Conservation (phyloP, 2,113 vertebrate genomes). For the Eleginops maclovinus region DNA sequence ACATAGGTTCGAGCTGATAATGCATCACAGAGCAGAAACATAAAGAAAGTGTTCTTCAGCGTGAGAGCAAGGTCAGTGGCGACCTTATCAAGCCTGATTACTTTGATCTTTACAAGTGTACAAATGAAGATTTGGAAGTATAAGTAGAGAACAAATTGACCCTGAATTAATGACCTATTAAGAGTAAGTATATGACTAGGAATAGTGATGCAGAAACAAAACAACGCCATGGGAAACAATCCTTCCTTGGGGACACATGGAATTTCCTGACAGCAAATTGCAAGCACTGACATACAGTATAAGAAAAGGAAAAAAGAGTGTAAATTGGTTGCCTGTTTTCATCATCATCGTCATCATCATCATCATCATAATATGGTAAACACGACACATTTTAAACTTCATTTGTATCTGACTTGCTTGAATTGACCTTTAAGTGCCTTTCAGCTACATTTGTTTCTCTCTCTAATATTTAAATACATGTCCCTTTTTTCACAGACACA, state of each 20-base stretch:
- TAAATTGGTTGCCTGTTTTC: background rate
- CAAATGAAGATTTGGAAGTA: background rate
- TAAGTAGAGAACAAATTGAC: constrained; percentile 4
- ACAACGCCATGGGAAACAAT: background rate
- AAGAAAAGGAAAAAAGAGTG: background rate
- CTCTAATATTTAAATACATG: background rate
- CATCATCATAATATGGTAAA: too few relatives aligned
- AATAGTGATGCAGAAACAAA: background rate
- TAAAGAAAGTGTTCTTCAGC: too few relatives aligned
- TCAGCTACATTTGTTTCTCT: background rate
- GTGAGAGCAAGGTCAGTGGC: background rate
- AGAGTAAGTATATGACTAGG: background rate
- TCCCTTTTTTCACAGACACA: background rate
- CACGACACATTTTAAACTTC: too few relatives aligned
- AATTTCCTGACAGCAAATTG: background rate
- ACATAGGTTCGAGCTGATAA: background rate
- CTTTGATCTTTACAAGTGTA: constrained; percentile 47
- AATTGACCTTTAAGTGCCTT: too few relatives aligned
- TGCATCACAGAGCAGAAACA: constrained; percentile 8
- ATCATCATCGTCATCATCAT: too few relatives aligned
- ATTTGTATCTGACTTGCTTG: too few relatives aligned
- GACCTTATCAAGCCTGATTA: constrained; percentile 44
- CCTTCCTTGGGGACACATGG: background rate
- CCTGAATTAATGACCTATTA: constrained; percentile 20
- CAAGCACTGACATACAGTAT: background rate